A percentile compares a stretch with the other conserved stretches of the same genome.
phyloP scores from a whole-genome alignment of 2,888 invertebrate species.

The Amiota mariae region DNA sequence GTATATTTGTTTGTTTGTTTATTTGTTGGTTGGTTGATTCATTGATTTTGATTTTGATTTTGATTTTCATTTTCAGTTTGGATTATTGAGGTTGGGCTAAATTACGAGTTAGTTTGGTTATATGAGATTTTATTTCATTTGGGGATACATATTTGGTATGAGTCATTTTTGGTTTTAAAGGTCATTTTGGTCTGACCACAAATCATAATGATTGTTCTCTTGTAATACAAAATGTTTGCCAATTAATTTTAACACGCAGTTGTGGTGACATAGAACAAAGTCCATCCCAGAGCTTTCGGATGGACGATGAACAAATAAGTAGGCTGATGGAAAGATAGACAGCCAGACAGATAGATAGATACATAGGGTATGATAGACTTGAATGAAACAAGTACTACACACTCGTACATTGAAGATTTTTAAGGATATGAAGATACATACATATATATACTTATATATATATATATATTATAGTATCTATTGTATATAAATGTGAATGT shows the following conservation, averaged over 20 bases:
- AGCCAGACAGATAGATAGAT: too few relatives aligned
- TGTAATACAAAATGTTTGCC: constrained; percentile 12
- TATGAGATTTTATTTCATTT: too few relatives aligned
- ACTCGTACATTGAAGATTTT: too few relatives aligned
- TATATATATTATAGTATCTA: too few relatives aligned
- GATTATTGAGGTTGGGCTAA: constrained; percentile 1
- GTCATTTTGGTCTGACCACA: neutral
- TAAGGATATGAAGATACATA: too few relatives aligned
- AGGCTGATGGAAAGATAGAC: too few relatives aligned
- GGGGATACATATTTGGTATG: neutral
- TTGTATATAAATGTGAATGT: neutral
- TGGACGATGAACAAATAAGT: too few relatives aligned
- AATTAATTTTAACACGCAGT: constrained; percentile 12
- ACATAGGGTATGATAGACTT: neutral
- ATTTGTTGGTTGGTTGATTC: neutral
- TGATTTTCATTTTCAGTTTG: neutral
- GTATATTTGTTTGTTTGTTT: neutral
- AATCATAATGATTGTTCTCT: constrained; percentile 6
- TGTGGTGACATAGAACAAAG: neutral
- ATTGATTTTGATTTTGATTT: neutral
- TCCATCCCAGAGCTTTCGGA: neutral
- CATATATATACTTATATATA: too few relatives aligned
- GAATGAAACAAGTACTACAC: neutral
- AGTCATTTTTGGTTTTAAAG: neutral
- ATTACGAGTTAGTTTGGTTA: too few relatives aligned